A percentile compares a stretch with the other conserved stretches of the same genome.
Evolutionary conservation across 2,113 vertebrate species (phyloP).

Genomic region (Natator depressus): DNA sequence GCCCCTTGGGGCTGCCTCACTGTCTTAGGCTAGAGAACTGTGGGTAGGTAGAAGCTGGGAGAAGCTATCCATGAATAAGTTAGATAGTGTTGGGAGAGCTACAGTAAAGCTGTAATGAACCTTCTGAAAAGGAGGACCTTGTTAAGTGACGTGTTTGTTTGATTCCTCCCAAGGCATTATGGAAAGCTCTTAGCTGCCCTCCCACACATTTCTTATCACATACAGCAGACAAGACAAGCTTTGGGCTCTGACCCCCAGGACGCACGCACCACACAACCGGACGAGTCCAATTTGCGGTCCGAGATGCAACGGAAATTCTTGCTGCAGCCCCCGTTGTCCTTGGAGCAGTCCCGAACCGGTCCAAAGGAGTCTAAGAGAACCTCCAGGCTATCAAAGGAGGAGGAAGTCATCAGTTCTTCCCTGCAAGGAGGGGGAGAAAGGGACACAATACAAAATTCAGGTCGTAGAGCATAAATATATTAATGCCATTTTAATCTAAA

Average conservation of each 20-base stretch:
- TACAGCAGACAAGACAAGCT: neutral
- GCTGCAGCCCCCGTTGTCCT: constrained; percentile 96
- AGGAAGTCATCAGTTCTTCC: constrained; percentile 98
- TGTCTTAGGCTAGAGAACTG: neutral
- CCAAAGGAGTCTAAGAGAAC: constrained; percentile 97
- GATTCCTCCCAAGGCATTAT: neutral
- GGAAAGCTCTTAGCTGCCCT: neutral
- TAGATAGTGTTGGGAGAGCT: neutral
- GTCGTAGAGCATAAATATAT: neutral
- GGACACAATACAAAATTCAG: neutral
- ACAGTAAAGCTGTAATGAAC: neutral
- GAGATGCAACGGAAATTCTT: constrained; percentile 98
- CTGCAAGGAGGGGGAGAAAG: constrained; percentile 72
- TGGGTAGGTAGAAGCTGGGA: neutral
- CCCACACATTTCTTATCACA: neutral
- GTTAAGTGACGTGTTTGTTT: neutral
- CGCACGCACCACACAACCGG: constrained; percentile 92
- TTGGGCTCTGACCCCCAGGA: neutral
- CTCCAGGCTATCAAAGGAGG: constrained; percentile 97
- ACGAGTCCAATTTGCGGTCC: constrained; percentile 96
- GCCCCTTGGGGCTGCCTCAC: neutral
- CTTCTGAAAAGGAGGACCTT: neutral
- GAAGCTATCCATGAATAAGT: neutral
- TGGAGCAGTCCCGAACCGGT: constrained; percentile 94
- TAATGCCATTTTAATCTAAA: neutral